Conservation (phyloP, 1,140 invertebrate species). For the Pentalonia nigronervosa region DNA sequence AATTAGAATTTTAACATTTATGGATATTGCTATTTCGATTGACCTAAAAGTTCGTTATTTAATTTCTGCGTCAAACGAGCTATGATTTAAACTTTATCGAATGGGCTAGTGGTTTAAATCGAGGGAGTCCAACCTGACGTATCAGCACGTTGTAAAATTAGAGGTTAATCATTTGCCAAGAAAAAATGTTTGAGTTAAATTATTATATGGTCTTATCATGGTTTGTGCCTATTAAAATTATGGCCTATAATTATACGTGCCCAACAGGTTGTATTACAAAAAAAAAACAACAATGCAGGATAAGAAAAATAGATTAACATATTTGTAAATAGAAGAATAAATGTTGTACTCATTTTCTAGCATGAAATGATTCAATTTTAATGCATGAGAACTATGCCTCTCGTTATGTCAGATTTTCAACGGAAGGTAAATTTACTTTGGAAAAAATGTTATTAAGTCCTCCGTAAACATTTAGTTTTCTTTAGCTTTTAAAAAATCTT, state of each 20-base stretch:
- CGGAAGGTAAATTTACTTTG: not conserved
- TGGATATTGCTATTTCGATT: not conserved
- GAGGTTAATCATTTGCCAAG: not conserved
- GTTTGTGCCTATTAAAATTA: not conserved
- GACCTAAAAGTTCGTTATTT: not conserved
- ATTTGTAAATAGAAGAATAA: not conserved
- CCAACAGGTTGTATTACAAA: not conserved
- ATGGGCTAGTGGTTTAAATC: not conserved
- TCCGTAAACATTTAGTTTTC: not conserved
- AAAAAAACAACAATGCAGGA: not conserved
- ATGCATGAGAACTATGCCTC: not conserved
- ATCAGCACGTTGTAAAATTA: not conserved
- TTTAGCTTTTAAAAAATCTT: constrained; percentile 13
- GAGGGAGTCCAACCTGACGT: not conserved
- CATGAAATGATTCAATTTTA: not conserved
- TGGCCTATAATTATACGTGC: not conserved
- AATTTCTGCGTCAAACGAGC: not conserved
- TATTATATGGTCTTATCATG: not conserved
- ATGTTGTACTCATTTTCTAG: not conserved
- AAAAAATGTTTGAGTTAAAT: not conserved
- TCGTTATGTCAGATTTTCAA: not conserved
- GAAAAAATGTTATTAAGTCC: not conserved
- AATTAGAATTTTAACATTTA: not conserved
- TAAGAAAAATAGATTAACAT: not conserved
- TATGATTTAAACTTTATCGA: not conserved